phyloP scores from a whole-genome alignment of 2,797 vertebrate species.

The Pseudochaenichthys georgianus region DNA sequence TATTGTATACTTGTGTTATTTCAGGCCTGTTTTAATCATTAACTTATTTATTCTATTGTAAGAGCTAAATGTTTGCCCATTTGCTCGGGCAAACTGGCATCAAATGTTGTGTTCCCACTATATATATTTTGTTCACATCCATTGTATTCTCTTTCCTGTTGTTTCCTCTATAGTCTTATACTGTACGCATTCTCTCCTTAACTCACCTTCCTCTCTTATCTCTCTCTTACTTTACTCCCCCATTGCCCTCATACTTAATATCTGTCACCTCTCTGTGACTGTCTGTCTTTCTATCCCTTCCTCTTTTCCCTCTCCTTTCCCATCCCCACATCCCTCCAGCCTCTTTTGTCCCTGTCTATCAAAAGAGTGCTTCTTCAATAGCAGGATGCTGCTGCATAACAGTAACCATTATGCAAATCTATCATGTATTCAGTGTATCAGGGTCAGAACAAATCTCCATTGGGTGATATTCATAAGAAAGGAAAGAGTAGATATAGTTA shows the following conservation, averaged over 20 bases:
- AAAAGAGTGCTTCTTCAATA: conserved; percentile 51
- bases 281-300: neutral
- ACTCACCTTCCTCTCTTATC: conserved; percentile 6
- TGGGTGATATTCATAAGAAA: conserved; percentile 32
- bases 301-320: conserved; percentile 1
- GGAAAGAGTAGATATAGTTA: conserved; percentile 10
- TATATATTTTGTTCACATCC: conserved; percentile 12
- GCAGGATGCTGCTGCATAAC: conserved; percentile 54
- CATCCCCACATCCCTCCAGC: conserved; percentile 18
- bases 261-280: conserved; percentile 7
- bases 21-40: too few species aligned
- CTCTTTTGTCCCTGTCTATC: conserved; percentile 51
- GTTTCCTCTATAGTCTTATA: conserved; percentile 2
- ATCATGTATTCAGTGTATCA: conserved; percentile 54
- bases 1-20: too few species aligned
- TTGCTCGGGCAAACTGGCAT: too few species aligned
- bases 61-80: too few species aligned
- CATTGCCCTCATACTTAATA: neutral
- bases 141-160: conserved; percentile 1
- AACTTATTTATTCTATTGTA: too few species aligned
- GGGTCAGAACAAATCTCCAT: conserved; percentile 50
- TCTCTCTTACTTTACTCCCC: neutral
- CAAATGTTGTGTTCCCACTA: neutral
- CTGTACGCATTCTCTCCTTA: neutral
- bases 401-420: conserved; percentile 63